Conservation (phyloP, 2,113 vertebrate species). For the Alectura lathami region DNA sequence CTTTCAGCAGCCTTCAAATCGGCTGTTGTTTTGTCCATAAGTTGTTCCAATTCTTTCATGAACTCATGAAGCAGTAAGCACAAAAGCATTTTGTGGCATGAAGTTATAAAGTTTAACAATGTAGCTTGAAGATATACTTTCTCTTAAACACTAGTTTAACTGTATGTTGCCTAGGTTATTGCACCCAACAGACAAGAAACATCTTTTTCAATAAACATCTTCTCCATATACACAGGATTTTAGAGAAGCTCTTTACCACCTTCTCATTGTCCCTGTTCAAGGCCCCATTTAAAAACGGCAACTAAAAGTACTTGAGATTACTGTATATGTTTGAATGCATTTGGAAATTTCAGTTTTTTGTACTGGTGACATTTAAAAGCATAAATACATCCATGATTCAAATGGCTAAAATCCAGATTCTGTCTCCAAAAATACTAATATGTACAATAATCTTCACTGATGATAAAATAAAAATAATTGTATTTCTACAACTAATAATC, state of each 20-base stretch:
- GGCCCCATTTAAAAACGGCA: neutral
- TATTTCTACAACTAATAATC: neutral
- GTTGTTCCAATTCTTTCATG: neutral
- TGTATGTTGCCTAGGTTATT: neutral
- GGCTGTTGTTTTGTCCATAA: neutral
- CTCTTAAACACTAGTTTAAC: neutral
- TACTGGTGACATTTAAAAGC: neutral
- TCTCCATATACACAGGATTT: no score
- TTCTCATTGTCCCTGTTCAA: neutral
- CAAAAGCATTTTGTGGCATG: neutral
- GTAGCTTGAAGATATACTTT: neutral
- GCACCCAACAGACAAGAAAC: neutral
- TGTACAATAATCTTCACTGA: neutral
- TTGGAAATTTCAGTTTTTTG: neutral
- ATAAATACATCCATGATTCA: accelerated
- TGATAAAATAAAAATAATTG: neutral
- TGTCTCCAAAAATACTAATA: neutral
- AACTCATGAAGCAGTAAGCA: neutral
- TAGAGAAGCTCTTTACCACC: no score
- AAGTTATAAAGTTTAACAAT: accelerated
- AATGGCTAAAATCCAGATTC: neutral
- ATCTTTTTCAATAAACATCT: neutral
- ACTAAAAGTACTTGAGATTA: neutral
- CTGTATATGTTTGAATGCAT: neutral
- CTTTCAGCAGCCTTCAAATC: no score